Conservation (phyloP, 2,797 vertebrate species). For the Amblyraja radiata region DNA sequence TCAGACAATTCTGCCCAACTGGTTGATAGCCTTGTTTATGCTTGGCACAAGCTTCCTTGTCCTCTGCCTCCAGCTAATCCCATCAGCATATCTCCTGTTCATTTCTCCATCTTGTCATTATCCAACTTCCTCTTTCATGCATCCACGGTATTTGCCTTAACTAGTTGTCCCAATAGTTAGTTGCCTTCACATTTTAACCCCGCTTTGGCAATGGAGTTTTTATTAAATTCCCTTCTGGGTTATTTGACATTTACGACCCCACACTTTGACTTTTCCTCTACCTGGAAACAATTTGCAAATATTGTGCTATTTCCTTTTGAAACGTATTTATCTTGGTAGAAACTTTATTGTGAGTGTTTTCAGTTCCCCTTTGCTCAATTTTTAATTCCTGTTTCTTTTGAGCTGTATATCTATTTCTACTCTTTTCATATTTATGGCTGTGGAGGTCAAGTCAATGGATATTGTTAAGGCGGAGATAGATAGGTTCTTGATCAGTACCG, state of each 20-base stretch:
- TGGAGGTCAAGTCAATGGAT: too few relatives aligned
- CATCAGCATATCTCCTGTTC: not conserved
- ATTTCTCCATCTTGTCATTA: not conserved
- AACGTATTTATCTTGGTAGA: not conserved
- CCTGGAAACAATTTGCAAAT: not conserved
- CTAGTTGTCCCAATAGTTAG: not conserved
- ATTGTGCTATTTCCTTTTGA: not conserved
- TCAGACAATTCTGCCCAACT: not conserved
- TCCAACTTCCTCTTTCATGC: not conserved
- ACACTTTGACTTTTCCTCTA: not conserved
- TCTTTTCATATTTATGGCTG: not conserved
- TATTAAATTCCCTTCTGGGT: too few relatives aligned
- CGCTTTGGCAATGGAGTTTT: not conserved
- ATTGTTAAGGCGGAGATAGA: too few relatives aligned
- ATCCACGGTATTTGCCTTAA: not conserved
- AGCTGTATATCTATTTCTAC: not conserved
- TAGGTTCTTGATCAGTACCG: too few relatives aligned
- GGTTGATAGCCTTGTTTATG: not conserved
- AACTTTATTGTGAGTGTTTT: not conserved
- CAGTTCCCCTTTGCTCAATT: not conserved
- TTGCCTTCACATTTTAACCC: not conserved
- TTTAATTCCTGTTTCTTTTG: not conserved
- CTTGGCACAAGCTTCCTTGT: not conserved
- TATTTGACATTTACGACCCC: too few relatives aligned
- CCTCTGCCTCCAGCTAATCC: not conserved